Conservation (phyloP, 2,113 vertebrate genomes). For the Megaceryle torquata region DNA sequence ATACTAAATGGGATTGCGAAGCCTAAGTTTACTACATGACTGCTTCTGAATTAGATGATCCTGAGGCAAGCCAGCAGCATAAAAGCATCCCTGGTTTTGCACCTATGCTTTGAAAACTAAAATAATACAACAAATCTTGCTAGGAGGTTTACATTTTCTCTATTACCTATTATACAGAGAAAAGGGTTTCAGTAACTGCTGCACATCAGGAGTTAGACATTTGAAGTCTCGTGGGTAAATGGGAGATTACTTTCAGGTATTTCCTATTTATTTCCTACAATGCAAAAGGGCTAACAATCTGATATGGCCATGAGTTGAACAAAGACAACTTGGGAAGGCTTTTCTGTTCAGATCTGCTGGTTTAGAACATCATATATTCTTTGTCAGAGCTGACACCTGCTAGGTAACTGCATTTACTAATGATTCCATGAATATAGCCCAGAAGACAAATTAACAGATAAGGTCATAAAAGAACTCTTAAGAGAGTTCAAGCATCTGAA, state of each 20-base stretch:
- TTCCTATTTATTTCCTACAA: neutral
- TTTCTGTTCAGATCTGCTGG: neutral
- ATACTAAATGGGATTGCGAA: neutral
- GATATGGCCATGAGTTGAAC: neutral
- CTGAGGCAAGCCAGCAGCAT: fast-evolving
- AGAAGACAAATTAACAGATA: neutral
- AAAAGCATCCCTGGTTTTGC: neutral
- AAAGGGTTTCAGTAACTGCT: neutral
- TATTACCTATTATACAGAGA: neutral
- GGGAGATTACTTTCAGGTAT: neutral
- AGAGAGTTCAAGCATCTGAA: neutral
- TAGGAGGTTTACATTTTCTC: neutral
- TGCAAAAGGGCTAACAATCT: neutral
- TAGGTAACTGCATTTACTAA: neutral
- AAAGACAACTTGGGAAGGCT: neutral
- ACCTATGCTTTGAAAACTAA: neutral
- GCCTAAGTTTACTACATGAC: neutral
- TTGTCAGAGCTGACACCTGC: neutral
- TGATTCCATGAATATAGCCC: neutral
- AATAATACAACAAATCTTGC: neutral
- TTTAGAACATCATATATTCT: neutral
- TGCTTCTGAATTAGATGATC: neutral
- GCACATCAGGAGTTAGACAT: neutral
- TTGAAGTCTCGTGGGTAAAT: neutral
- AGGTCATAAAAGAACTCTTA: neutral